Evolutionary conservation across 2,888 invertebrate genomes (phyloP).

Genomic region (Drosophila paranaensis): DNA sequence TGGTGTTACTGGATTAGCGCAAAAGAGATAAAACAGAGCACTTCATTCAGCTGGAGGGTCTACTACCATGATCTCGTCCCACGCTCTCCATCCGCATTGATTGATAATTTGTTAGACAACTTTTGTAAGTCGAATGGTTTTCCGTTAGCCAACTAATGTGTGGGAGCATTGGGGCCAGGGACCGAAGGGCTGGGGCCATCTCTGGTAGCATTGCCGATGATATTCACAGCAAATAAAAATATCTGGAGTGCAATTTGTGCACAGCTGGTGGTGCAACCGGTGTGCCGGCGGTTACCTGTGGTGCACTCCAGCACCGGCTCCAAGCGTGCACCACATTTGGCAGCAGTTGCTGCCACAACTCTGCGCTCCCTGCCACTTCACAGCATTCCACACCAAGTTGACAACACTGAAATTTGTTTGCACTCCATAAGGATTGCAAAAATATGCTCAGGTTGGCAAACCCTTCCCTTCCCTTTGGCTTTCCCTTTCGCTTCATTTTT

Average conservation of each 20-base stretch:
- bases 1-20: constrained; percentile 74
- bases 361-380: neutral
- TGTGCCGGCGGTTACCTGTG: constrained; percentile 57
- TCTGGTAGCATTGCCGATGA: constrained; percentile 48
- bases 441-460: constrained; percentile 46
- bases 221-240: constrained; percentile 80
- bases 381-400: constrained; percentile 39
- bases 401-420: constrained; percentile 79
- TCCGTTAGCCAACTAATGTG: constrained; percentile 19
- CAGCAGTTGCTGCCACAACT: constrained; percentile 24
- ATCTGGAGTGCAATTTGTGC: constrained; percentile 77
- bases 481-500: neutral
- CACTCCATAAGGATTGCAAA: constrained; percentile 79
- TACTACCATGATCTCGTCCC: constrained; percentile 11
- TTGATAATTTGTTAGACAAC: constrained; percentile 36
- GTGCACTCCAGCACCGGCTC: constrained; percentile 40
- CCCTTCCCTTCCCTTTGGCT: constrained; percentile 16
- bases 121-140: constrained; percentile 22
- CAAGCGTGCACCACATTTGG: constrained; percentile 28
- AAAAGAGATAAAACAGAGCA: constrained; percentile 21
- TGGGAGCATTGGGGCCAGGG: neutral
- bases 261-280: constrained; percentile 77
- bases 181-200: neutral
- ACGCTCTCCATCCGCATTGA: constrained; percentile 35
- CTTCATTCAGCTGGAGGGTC: neutral